These are phyloP conservation scores for Halotydeus destructor DNA, from an alignment of 1,140 invertebrate species.

Conservation along the genomic window DNA sequence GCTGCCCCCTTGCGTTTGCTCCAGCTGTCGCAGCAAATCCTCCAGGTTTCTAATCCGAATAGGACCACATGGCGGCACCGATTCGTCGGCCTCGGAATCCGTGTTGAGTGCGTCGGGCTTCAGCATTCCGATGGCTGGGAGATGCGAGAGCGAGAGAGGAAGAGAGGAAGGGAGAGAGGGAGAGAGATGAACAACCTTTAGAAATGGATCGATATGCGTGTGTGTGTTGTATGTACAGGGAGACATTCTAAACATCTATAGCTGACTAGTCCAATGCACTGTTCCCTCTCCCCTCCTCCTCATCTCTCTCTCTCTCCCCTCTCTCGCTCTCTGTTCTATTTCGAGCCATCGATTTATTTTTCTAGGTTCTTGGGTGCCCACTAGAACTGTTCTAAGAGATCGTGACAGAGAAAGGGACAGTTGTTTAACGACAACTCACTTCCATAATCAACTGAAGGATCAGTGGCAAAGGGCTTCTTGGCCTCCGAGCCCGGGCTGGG, in stretches of 20 bases:
- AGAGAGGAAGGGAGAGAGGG: conserved; percentile 1
- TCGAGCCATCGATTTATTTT: neutral
- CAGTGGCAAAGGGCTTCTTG: conserved; percentile 2
- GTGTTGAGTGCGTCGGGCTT: conserved; percentile 40
- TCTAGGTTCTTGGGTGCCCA: conserved; percentile 1
- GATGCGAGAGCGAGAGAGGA: neutral
- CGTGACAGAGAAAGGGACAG: neutral
- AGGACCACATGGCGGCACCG: conserved; percentile 22
- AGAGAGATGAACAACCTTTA: neutral
- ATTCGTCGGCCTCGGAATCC: conserved; percentile 24
- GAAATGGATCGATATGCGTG: neutral
- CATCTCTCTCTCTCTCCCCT: neutral
- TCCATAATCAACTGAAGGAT: conserved; percentile 7
- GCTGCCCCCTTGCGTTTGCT: conserved; percentile 62
- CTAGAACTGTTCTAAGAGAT: neutral
- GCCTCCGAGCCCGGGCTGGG: conserved; percentile 10
- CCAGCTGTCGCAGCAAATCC: conserved; percentile 67
- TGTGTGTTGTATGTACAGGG: neutral
- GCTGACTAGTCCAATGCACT: neutral
- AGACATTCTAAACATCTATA: neutral
- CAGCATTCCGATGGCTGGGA: neutral
- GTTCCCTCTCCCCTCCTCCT: neutral
- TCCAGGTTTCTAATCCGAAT: conserved; percentile 64
- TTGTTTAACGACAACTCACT: conserved; percentile 1
- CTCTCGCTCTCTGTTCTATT: neutral